Evolutionary conservation across 2,797 vertebrate species (phyloP), one percentile per base, ranked within the genome.

Genomic region (Tiaroga cobitis): DNA sequence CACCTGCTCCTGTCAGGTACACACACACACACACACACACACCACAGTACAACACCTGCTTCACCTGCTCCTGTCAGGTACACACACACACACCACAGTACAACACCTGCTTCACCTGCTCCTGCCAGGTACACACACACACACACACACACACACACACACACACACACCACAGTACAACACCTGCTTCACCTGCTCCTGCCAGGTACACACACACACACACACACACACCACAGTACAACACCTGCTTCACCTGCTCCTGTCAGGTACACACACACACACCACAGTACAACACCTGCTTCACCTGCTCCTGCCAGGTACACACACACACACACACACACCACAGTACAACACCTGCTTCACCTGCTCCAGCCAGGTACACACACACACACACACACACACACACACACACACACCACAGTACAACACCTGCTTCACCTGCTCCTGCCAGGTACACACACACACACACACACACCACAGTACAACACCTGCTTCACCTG

Each of bases 91-190:
- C 39, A 10, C 98, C 98, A 0, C 96, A 96, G 90, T 99, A 99
- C 0, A 97, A 99, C 93, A 96, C 95, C 84, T 99, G 98, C 86
- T 98, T 98, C 32, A 94, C 96, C 90, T 99, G 98, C 92, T 97
- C 95, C 92, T 99, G 98, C 90, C 97, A 98, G 96, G 97, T 97
- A 76, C 46, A 76, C 29, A 41, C 41, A 41, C 41, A 6, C 2
- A 41, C 39, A 10, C 39, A 10, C 41, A 41, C 41, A 39, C 39
- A 34, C 34, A n/a, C n/a, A n/a, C n/a, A n/a, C n/a, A n/a, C n/a
- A n/a, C n/a, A n/a, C n/a, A n/a, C n/a, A n/a, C n/a, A n/a, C 98
- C 98, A 0, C 96, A 96, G 90, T 99, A 99, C 0, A 97, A 99
- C 93, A 96, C 95, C 84, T 99, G 98, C 86, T 98, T 98, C 32